Percentiles rank a stretch among this genome's conserved stretches.
Conservation (phyloP, 2,797 vertebrate species). For the Amblyraja radiata region DNA sequence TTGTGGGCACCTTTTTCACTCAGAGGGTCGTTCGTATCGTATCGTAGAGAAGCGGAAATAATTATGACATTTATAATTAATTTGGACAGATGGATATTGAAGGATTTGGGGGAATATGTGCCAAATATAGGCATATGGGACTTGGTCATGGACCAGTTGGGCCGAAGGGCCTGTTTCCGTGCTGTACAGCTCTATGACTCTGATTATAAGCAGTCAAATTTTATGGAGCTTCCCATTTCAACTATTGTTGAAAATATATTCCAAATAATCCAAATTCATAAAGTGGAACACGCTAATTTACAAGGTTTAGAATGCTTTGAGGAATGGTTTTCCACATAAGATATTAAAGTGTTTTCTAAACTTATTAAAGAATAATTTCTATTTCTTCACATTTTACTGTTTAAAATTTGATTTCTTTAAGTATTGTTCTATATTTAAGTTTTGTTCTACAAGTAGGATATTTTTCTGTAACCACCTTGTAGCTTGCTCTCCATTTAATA, state of each 20-base stretch:
- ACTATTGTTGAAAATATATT: background rate
- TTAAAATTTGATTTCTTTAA: background rate
- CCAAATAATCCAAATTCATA: background rate
- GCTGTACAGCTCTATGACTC: no score
- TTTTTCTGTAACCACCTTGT: background rate
- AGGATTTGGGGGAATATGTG: no score
- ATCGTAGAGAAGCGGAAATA: no score
- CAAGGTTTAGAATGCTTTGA: slow-evolving; percentile 28
- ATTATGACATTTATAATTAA: no score
- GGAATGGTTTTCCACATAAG: background rate
- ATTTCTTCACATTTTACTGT: background rate
- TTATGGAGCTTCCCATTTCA: background rate
- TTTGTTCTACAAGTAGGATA: background rate
- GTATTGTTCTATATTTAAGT: background rate
- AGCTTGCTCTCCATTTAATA: background rate
- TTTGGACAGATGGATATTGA: no score
- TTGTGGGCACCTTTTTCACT: no score
- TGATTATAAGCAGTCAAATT: background rate
- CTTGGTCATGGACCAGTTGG: no score
- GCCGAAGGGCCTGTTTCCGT: no score
- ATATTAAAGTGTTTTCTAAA: background rate
- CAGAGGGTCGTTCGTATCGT: no score
- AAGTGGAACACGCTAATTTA: no score
- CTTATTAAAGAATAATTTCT: background rate
- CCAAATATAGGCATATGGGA: no score